Evolutionary conservation across 1,140 invertebrate genomes (phyloP), one percentile per base, ranked within the genome.

Genomic region (Drosophila paulistorum): DNA sequence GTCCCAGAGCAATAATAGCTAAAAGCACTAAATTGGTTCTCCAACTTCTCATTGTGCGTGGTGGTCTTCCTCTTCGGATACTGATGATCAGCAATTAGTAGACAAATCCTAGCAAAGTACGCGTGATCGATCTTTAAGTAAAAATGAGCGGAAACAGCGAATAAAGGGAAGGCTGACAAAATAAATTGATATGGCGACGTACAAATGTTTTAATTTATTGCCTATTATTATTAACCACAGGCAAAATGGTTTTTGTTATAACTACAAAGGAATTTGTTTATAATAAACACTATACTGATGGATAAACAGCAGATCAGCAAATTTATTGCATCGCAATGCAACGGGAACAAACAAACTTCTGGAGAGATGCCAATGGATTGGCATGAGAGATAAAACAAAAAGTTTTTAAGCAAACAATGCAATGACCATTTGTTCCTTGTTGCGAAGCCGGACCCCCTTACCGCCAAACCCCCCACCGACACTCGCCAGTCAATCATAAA

Each of bases 1-100:
- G 65, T 10, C 59, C 48, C 59, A 80, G n/a, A 7, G 62, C 77
- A 83, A 87, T 83, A 79, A 87, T 64, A 54, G 72, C 65, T 65
- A 89, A 59, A 51, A 77, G 70, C 20, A 74, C 39, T 39, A 74
- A 62, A 61, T 67, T 59, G 42, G 83, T 72, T 68, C 79, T 71
- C 45, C 60, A 71, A 76, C 63, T 51, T 48, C 74, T 60, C 54
- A 48, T 62, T 35, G 30, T 78, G 68, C 73, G 77, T 74, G 64
- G 51, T 10, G 30, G 30, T 30, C 6, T 30, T 7, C 30, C 33
- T 17, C 39, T 10, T 67, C 67, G 17, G 45, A 65, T 26, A 9
- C 6, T n/a, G 61, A 14, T 66, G 69, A 65, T 75, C 64, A 65
- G 13, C 42, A 78, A 81, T 72, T 85, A 42, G 59, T 59, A 54